Percentiles rank a stretch among this genome's conserved stretches.
Conservation (phyloP, 2,888 invertebrate species). For the Tuta absoluta region DNA sequence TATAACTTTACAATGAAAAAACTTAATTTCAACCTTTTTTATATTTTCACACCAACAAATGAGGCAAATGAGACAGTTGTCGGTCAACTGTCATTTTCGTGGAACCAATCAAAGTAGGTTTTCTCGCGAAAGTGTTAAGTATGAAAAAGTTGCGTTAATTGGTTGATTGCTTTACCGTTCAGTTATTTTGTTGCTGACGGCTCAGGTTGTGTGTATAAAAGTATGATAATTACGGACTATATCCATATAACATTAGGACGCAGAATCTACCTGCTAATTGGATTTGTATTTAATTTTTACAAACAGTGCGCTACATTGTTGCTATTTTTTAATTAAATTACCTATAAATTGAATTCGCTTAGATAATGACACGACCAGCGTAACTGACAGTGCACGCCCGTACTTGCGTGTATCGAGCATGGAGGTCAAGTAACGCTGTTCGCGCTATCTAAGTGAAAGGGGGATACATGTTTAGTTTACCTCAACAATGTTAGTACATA, state of each 20-base stretch:
- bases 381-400: no score
- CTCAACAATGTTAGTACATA: no score
- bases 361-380: no score
- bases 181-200: constrained; percentile 14
- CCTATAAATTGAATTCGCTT: no score
- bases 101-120: constrained; percentile 33
- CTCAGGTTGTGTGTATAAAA: constrained; percentile 13
- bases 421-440: no score
- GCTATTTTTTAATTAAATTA: neutral
- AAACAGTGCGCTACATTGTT: neutral
- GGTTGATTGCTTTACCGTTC: constrained; percentile 24
- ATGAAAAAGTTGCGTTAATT: constrained; percentile 25
- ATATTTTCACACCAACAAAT: constrained; percentile 40
- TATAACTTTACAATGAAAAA: constrained; percentile 42
- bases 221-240: neutral
- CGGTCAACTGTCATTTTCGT: constrained; percentile 27
- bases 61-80: constrained; percentile 19
- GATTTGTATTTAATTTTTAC: neutral
- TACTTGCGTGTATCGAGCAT: no score
- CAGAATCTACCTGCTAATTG: neutral
- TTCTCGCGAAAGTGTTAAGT: constrained; percentile 31
- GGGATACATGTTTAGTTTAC: no score
- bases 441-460: no score
- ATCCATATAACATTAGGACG: neutral
- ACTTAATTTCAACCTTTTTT: constrained; percentile 49